Conservation (phyloP, 2,888 invertebrate genomes). For the Eubasilissa splendida region DNA sequence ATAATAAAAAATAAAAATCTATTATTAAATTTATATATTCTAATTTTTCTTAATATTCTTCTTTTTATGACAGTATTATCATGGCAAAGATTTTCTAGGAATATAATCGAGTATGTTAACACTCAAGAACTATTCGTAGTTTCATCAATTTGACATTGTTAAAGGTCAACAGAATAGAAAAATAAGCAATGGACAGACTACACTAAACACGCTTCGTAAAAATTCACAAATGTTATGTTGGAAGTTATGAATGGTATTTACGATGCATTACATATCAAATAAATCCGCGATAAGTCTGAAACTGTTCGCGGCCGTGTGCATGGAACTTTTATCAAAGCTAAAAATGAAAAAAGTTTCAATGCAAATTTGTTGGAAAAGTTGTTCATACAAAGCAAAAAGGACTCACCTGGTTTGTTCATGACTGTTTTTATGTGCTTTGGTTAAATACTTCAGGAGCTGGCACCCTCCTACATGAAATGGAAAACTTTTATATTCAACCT, state of each 20-base stretch:
- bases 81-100: no score
- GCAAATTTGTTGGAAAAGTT: conserved; percentile 32
- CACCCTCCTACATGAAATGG: neutral
- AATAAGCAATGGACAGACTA: no score
- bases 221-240: no score
- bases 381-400: conserved; percentile 16
- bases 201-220: no score
- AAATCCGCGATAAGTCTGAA: conserved; percentile 6
- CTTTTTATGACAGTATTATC: no score
- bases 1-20: no score
- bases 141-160: no score
- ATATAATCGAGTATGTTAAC: no score
- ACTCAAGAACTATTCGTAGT: no score
- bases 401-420: conserved; percentile 12
- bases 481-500: neutral
- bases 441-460: neutral
- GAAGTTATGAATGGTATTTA: neutral
- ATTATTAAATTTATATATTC: no score
- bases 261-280: neutral
- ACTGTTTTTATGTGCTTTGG: conserved; percentile 6
- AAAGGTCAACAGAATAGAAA: no score
- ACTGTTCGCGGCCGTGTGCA: conserved; percentile 3
- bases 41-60: no score
- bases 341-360: conserved; percentile 32
- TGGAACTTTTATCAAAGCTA: conserved; percentile 9